phyloP scores from a whole-genome alignment of 1,140 invertebrate genomes.

The Drosophila mayri region DNA sequence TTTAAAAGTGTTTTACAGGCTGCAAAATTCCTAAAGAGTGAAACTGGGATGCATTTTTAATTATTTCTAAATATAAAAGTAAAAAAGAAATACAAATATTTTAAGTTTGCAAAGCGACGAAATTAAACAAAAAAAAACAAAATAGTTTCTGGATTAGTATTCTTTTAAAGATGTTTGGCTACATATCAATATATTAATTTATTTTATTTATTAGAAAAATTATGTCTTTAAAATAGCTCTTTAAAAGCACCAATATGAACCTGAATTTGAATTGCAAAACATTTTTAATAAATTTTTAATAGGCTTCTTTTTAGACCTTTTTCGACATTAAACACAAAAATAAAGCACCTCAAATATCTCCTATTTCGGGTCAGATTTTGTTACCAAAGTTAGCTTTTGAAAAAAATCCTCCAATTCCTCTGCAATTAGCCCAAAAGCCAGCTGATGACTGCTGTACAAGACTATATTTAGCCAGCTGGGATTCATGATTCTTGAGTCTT shows the following conservation, averaged over 20 bases:
- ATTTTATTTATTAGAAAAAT: too few relatives aligned
- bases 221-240: too few relatives aligned
- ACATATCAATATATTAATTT: too few relatives aligned
- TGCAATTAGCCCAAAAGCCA: conserved; percentile 11
- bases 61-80: neutral
- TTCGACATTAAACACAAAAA: too few relatives aligned
- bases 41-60: neutral
- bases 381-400: neutral
- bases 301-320: too few relatives aligned
- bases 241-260: too few relatives aligned
- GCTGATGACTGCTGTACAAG: conserved; percentile 6
- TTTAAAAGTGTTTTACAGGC: neutral
- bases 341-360: neutral
- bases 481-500: conserved; percentile 18
- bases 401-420: neutral
- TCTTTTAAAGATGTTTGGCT: too few relatives aligned
- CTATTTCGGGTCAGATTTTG: neutral
- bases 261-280: too few relatives aligned
- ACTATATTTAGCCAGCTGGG: conserved; percentile 18
- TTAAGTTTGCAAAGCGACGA: too few relatives aligned
- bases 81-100: neutral
- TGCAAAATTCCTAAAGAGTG: neutral
- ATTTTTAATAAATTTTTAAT: too few relatives aligned
- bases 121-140: neutral
- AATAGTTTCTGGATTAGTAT: too few relatives aligned